Percentiles rank a stretch among this genome's conserved stretches.
Conservation (phyloP, 2,888 invertebrate species). For the Ophion costatus region DNA sequence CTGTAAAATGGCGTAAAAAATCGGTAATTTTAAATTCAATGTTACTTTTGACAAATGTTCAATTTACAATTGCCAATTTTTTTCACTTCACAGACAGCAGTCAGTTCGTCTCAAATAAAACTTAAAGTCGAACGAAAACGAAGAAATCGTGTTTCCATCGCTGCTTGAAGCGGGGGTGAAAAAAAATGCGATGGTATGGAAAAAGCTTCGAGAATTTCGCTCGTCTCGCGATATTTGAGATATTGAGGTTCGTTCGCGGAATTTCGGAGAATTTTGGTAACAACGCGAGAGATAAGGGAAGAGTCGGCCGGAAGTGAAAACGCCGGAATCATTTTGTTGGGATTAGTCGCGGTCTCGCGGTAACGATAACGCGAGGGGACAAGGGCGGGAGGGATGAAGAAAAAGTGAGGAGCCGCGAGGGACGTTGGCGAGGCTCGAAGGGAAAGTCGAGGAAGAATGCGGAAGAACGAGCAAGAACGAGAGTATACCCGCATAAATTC, state of each 20-base stretch:
- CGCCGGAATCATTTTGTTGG: constrained; percentile 55
- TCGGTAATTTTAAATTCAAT: too few relatives aligned
- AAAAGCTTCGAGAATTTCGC: constrained; percentile 34
- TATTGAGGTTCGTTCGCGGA: constrained; percentile 54
- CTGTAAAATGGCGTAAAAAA: too few relatives aligned
- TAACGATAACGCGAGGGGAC: constrained; percentile 56
- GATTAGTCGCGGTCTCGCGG: constrained; percentile 58
- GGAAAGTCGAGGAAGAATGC: constrained; percentile 38
- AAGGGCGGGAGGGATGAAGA: constrained; percentile 42
- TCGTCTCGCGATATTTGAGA: constrained; percentile 45
- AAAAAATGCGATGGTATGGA: background rate
- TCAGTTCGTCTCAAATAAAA: background rate
- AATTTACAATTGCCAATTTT: too few relatives aligned
- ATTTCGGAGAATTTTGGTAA: constrained; percentile 20
- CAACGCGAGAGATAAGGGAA: constrained; percentile 21
- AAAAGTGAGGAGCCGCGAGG: constrained; percentile 17
- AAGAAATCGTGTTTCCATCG: background rate
- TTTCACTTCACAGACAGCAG: too few relatives aligned
- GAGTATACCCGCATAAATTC: constrained; percentile 70
- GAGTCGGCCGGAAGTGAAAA: constrained; percentile 39
- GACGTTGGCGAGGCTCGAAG: background rate
- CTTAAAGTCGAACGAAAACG: background rate
- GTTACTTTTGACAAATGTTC: too few relatives aligned
- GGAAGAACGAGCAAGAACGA: constrained; percentile 50
- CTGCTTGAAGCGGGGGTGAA: constrained; percentile 16